Evolutionary conservation across 2,888 invertebrate species (phyloP), one percentile per base, ranked within the genome.

Genomic region (Dastarcus helophoroides): DNA sequence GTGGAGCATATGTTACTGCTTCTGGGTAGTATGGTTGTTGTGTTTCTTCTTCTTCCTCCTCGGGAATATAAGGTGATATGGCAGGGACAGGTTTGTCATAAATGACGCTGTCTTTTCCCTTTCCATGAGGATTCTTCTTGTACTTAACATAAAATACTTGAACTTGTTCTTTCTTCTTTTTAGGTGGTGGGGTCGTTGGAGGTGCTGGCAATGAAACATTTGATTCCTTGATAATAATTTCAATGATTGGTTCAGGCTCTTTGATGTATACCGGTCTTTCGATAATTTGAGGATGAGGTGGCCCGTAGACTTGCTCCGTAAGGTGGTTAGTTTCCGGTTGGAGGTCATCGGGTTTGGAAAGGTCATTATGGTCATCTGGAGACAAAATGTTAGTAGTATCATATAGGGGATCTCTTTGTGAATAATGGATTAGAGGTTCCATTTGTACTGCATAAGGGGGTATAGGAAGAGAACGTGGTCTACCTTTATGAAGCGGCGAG

Each of bases 101-200:
- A 29, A 85, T 72, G 7, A 86, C 70, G 42, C 79, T 76, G 26
- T 78, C 70, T 43, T 79, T 74, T 0, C 75, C 72, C 42, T 74
- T 68, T 8, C 80, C 73, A 44, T 76, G 65, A 2, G 73, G 80
- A 49, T 86, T 84, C 56, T 88, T 86, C 53, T 85, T 84, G 53
- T 89, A 89, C 59, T 88, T 88, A 0, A 89, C 88, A 52, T 88
- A 89, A 55, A 85, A 89, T 1, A 89, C 89, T 49, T 89, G 88
- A 21, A 88, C 84, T 14, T 86, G 84, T 53, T 88, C 86, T 51
- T 84, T 85, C 42, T 72, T 72, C 40, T 71, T 69, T 39, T 68
- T 69, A 10, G 63, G 64, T 1, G 69, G 58, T 9, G 67, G 65
- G 2, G 67, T 68, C 1, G 62, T 63, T 2, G 73, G 70, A 3